phyloP scores from a whole-genome alignment of 1,140 invertebrate genomes.

The Pseudoatta argentina region DNA sequence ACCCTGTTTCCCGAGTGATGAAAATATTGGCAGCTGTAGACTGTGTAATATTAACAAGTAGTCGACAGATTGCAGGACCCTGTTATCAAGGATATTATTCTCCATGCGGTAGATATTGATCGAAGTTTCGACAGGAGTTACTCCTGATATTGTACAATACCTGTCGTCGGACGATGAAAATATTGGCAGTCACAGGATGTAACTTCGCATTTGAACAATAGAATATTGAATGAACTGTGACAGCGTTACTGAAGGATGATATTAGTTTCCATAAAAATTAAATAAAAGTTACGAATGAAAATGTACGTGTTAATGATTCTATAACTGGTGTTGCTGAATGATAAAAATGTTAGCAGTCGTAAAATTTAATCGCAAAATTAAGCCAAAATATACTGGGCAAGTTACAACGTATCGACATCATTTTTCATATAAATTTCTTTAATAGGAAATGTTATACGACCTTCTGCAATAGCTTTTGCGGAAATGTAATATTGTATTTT shows the following conservation, averaged over 20 bases:
- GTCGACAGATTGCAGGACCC: constrained; percentile 40
- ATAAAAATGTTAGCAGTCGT: constrained; percentile 7
- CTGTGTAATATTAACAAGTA: constrained; percentile 50
- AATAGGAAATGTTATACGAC: not conserved
- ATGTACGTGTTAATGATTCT: not conserved
- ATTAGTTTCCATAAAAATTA: not conserved
- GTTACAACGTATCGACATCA: not conserved
- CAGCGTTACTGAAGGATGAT: not conserved
- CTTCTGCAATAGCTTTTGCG: not conserved
- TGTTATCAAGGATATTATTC: constrained; percentile 54
- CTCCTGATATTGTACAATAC: constrained; percentile 31
- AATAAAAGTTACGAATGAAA: constrained; percentile 13
- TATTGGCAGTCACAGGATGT: constrained; percentile 14
- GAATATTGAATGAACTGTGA: constrained; percentile 28
- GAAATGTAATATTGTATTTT: not conserved
- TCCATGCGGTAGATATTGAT: constrained; percentile 30
- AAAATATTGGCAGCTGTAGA: constrained; percentile 48
- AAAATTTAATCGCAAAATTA: not conserved
- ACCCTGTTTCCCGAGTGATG: constrained; percentile 11
- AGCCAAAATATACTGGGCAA: not conserved
- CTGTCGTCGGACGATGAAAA: constrained; percentile 42
- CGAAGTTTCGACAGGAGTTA: constrained; percentile 36
- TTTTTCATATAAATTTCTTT: not conserved
- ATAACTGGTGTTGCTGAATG: not conserved
- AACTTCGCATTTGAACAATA: not conserved